Evolutionary conservation across 2,888 invertebrate species (phyloP), one percentile per base, ranked within the genome.

Genomic region (Agriotes lineatus): DNA sequence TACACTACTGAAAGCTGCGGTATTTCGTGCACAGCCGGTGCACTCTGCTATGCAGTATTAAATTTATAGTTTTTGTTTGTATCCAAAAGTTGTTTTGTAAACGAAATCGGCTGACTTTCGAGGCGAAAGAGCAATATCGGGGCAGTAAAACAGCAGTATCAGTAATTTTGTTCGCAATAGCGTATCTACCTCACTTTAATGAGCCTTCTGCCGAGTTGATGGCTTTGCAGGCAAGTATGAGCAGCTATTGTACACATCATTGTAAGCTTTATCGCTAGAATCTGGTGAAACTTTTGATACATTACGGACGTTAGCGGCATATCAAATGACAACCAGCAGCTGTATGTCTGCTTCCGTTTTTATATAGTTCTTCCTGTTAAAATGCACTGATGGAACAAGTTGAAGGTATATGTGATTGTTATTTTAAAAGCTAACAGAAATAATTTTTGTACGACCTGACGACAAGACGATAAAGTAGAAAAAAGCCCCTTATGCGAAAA

Each of bases 71-170:
- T 48, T 48, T 22, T 19, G n/a, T 48, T 22, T 12, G 12, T 48
- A 25, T 48, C 18, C 22, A 3, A 48, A 22, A 48, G 48, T 14
- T 22, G 22, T 33, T 52, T 16, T 18, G 33, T 33, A 33, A 25
- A 33, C 52, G 19, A 18, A 33, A 33, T 52, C 14, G 12, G 7
- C 14, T 16, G 52, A 33, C 18, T 35, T 22, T 18, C 35, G 9
- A 9, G 18, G n/a, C 25, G 33, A 52, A 52, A 10, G 52, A 52
- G 33, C 52, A 52, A 52, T 52, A 52, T 33, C 33, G 9, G 1
- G 18, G 10, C 16, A 33, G 16, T 52, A 52, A 52, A 52, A 52
- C n/a, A n/a, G 50, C n/a, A 50, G 14, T 50, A 50, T 30, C 6
- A 14, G 33, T 35, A 52, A 33, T 52, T 10, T 52, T 18, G 25